A percentile compares a stretch with the other conserved stretches of the same genome.
Conservation (phyloP, 2,888 invertebrate genomes). For the Xylocampa areola region DNA sequence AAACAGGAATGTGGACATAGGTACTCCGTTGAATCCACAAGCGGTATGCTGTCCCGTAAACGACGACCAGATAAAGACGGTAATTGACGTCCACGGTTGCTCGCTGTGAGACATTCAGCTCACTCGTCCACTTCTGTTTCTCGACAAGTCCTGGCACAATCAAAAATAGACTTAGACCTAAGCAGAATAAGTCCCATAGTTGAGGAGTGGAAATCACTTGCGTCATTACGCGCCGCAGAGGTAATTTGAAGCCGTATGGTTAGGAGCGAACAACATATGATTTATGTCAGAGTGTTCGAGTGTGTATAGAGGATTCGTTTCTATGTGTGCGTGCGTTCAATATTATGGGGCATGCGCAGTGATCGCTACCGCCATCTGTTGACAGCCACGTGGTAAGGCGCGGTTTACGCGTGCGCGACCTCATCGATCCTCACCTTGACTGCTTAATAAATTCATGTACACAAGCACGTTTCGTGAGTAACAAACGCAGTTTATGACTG, state of each 20-base stretch:
- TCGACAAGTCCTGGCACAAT: slow-evolving; percentile 40
- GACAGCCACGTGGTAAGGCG: slow-evolving; percentile 78
- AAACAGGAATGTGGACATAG: slow-evolving; percentile 51
- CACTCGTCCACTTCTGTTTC: slow-evolving; percentile 76
- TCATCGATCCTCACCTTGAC: slow-evolving; percentile 87
- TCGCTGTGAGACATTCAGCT: slow-evolving; percentile 78
- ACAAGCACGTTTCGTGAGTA: slow-evolving; percentile 70
- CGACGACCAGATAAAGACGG: slow-evolving; percentile 75
- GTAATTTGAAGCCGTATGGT: slow-evolving; percentile 86
- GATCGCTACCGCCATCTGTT: slow-evolving; percentile 84
- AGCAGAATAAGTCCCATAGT: slow-evolving; percentile 58
- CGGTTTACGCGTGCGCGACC: slow-evolving; percentile 73
- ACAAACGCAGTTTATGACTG: slow-evolving; percentile 65
- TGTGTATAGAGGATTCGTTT: slow-evolving; percentile 52
- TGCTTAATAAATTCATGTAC: slow-evolving; percentile 85
- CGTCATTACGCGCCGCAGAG: slow-evolving; percentile 82
- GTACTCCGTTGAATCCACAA: slow-evolving; percentile 50
- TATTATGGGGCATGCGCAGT: slow-evolving; percentile 83
- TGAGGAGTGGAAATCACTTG: slow-evolving; percentile 60
- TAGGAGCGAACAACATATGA: slow-evolving; percentile 84
- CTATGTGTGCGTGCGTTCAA: slow-evolving; percentile 79
- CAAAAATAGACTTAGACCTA: slow-evolving; percentile 54
- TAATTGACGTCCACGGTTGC: slow-evolving; percentile 84
- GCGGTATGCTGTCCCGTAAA: slow-evolving; percentile 62
- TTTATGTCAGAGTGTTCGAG: slow-evolving; percentile 74